These are phyloP conservation scores for Syrphus vitripennis DNA, from an alignment of 2,888 invertebrate species.

Conservation along the genomic window DNA sequence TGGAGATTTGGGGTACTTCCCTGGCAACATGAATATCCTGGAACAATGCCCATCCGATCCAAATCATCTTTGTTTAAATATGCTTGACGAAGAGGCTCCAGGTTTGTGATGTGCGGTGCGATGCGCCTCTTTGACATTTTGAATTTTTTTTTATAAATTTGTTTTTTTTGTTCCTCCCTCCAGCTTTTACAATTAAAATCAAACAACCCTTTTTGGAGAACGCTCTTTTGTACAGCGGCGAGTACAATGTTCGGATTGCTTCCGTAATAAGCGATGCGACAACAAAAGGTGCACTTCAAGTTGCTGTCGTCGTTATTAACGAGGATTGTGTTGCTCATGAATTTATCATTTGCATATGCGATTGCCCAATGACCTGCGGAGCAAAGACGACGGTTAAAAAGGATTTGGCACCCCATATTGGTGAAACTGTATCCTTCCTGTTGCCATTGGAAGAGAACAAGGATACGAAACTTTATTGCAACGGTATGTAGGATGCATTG, in stretches of 20 bases:
- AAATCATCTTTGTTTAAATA: conserved; percentile 75
- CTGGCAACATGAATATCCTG: conserved; percentile 72
- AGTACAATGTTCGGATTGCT: conserved; percentile 74
- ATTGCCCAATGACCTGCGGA: conserved; percentile 74
- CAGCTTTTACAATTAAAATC: conserved; percentile 76
- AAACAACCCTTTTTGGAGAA: conserved; percentile 77
- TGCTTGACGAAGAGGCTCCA: conserved; percentile 75
- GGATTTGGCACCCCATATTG: conserved; percentile 73
- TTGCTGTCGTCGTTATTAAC: conserved; percentile 75
- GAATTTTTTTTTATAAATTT: neutral
- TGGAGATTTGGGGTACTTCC: conserved; percentile 72
- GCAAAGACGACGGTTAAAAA: conserved; percentile 73
- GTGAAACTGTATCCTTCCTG: conserved; percentile 75
- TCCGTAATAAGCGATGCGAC: conserved; percentile 77
- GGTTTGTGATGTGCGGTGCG: conserved; percentile 70
- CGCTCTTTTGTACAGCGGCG: conserved; percentile 67
- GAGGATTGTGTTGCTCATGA: conserved; percentile 73
- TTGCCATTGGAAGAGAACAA: conserved; percentile 74
- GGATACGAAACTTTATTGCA: conserved; percentile 73
- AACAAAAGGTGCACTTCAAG: conserved; percentile 75
- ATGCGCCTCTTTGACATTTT: neutral
- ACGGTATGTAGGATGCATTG: conserved; percentile 72
- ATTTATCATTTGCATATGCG: conserved; percentile 73
- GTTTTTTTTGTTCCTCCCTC: neutral
- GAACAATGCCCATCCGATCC: conserved; percentile 74